phyloP scores from a whole-genome alignment of 2,888 invertebrate genomes.

The Philhelius pedissequus region DNA sequence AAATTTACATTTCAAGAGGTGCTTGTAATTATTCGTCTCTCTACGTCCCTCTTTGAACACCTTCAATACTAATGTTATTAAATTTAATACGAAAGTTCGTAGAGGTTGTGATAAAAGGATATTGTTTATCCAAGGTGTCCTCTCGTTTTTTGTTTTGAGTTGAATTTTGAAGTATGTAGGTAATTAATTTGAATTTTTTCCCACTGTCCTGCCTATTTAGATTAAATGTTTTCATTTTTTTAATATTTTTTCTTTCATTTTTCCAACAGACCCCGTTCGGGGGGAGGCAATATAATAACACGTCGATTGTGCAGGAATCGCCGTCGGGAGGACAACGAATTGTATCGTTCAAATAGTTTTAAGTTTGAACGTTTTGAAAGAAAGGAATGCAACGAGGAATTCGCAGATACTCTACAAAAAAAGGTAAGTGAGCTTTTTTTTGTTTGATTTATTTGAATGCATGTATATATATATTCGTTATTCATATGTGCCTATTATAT shows the following conservation, averaged over 20 bases:
- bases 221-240: not conserved
- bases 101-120: not conserved
- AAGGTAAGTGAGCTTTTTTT: conserved; percentile 82
- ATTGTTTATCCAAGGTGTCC: conserved; percentile 7
- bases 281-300: conserved; percentile 81
- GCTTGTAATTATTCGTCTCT: conserved; percentile 31
- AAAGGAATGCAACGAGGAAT: conserved; percentile 83
- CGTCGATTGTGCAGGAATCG: conserved; percentile 87
- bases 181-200: too few species aligned
- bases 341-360: conserved; percentile 92
- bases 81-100: conserved; percentile 31
- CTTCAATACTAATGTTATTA: conserved; percentile 23
- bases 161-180: conserved; percentile 32
- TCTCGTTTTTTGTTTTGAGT: conserved; percentile 6
- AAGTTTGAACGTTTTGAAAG: conserved; percentile 91
- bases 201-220: not conserved
- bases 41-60: not conserved
- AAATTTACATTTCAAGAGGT: conserved; percentile 53
- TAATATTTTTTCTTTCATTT: not conserved
- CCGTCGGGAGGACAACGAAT: conserved; percentile 88
- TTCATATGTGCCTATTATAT: too few species aligned
- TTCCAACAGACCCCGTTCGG: conserved; percentile 74
- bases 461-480: not conserved
- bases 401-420: conserved; percentile 81
- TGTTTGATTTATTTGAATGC: not conserved